Percentiles rank a stretch among this genome's conserved stretches.
Conservation (phyloP, 2,797 vertebrate genomes). For the Eulemur coronatus region DNA sequence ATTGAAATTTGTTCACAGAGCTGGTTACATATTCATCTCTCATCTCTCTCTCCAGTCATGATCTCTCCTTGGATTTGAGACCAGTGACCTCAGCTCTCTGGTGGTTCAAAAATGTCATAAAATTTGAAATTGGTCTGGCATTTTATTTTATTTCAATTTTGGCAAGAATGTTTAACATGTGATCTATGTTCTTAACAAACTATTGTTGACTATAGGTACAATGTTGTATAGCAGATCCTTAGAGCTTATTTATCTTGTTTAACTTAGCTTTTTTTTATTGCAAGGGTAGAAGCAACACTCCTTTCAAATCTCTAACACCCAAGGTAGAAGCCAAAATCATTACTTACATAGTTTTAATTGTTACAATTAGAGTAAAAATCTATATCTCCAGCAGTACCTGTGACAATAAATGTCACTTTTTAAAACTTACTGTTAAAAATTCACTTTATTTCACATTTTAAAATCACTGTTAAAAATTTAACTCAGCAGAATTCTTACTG, state of each 20-base stretch:
- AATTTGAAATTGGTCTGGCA: background rate
- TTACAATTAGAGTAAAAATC: background rate
- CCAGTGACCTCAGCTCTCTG: background rate
- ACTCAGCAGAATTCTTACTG: background rate
- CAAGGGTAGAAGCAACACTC: background rate
- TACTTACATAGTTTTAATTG: slow-evolving; percentile 14
- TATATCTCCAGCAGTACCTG: background rate
- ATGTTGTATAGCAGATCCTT: background rate
- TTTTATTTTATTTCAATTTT: background rate
- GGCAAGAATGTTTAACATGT: background rate
- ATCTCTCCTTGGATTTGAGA: background rate
- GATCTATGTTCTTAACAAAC: background rate
- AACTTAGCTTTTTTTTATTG: background rate
- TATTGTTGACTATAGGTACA: background rate
- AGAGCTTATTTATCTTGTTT: background rate
- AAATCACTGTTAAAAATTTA: background rate
- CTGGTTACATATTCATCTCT: background rate
- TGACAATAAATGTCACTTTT: background rate
- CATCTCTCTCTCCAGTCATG: background rate
- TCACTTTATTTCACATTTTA: background rate
- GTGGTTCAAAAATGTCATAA: background rate
- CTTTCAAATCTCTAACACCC: background rate
- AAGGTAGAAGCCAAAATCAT: background rate
- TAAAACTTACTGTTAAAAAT: background rate
- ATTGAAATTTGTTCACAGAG: background rate